Evolutionary conservation across 2,797 vertebrate genomes (phyloP).

Genomic region (Galaxias olidus): DNA sequence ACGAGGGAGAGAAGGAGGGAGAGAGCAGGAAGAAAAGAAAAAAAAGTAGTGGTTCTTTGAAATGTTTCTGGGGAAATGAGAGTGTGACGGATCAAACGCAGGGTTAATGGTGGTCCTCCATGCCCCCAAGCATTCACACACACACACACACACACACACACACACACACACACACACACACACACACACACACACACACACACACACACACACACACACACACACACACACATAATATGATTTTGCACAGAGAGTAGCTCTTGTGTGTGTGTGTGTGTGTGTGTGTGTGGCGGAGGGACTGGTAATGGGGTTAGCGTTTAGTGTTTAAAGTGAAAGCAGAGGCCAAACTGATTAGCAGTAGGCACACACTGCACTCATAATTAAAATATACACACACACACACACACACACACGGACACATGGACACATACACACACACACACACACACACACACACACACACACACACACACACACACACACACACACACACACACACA

Average conservation of each 20-base stretch:
- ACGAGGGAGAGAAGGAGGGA: constrained; percentile 46
- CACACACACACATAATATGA: constrained; percentile 76
- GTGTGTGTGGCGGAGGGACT: constrained; percentile 77
- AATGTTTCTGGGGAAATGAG: constrained; percentile 83
- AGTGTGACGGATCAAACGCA: constrained; percentile 82
- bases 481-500: constrained; percentile 19
- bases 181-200: constrained; percentile 3
- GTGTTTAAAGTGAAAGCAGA: constrained; percentile 83
- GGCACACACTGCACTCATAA: constrained; percentile 80
- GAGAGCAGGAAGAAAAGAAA: constrained; percentile 36
- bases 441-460: constrained; percentile 70
- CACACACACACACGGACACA: constrained; percentile 76
- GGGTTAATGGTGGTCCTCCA: constrained; percentile 81
- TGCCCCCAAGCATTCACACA: constrained; percentile 72
- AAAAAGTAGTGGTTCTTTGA: constrained; percentile 70
- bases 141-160: constrained; percentile 17
- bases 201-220: constrained; percentile 20
- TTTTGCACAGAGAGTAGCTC: constrained; percentile 81
- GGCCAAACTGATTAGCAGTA: constrained; percentile 83
- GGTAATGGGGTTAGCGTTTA: constrained; percentile 90
- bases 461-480: constrained; percentile 76
- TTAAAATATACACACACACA: constrained; percentile 86
- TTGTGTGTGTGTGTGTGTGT: constrained; percentile 43
- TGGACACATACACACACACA: constrained; percentile 35
- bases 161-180: constrained; percentile 11